phyloP scores from a whole-genome alignment of 1,140 invertebrate genomes.

The Gonatopus flavifemur region DNA sequence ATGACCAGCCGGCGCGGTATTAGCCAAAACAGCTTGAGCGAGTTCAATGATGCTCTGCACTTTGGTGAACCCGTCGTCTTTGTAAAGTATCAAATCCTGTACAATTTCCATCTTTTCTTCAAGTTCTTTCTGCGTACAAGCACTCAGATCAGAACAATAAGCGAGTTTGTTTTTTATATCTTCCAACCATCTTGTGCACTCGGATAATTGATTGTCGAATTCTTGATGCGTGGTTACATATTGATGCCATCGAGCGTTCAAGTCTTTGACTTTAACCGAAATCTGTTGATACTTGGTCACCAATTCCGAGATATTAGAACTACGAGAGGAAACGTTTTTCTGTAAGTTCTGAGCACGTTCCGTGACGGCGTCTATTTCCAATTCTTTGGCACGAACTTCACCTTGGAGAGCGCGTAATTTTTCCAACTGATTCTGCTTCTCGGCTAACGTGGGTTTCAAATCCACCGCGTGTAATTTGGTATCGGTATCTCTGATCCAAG shows the following conservation, averaged over 20 bases:
- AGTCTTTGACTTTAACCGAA: conserved; percentile 86
- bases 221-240: conserved; percentile 89
- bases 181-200: conserved; percentile 82
- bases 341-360: conserved; percentile 85
- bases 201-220: conserved; percentile 77
- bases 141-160: conserved; percentile 80
- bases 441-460: conserved; percentile 77
- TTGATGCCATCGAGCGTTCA: conserved; percentile 87
- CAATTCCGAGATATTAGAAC: conserved; percentile 81
- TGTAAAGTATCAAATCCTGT: conserved; percentile 81
- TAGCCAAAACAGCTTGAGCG: conserved; percentile 88
- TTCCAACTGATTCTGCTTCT: conserved; percentile 85
- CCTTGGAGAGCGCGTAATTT: conserved; percentile 79
- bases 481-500: conserved; percentile 90
- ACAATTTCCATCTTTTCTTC: conserved; percentile 83
- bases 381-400: conserved; percentile 85
- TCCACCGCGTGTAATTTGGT: conserved; percentile 86
- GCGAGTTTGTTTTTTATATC: conserved; percentile 82
- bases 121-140: conserved; percentile 80
- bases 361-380: conserved; percentile 90
- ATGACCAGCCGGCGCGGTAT: conserved; percentile 87
- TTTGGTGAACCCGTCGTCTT: conserved; percentile 89
- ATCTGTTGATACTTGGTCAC: conserved; percentile 89
- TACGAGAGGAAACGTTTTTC: conserved; percentile 67
- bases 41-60: conserved; percentile 84